phyloP scores from a whole-genome alignment of 1,140 invertebrate species.

The Oncopodura yosiiana region DNA sequence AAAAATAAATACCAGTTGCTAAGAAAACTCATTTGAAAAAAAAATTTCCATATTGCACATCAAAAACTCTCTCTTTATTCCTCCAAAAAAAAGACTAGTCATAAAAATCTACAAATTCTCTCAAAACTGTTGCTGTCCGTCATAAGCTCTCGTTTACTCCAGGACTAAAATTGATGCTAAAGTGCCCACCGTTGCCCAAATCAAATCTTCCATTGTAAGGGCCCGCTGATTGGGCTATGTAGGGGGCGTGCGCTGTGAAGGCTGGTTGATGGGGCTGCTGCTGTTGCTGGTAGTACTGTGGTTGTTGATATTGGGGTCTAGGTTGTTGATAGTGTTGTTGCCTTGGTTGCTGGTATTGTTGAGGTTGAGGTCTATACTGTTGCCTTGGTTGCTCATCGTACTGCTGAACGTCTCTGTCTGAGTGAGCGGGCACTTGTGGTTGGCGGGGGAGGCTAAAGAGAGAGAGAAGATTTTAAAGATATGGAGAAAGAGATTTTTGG shows the following conservation, averaged over 20 bases:
- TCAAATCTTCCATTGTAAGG: slow-evolving; percentile 32
- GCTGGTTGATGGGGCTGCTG: slow-evolving; percentile 9
- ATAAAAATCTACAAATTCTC: too few species aligned
- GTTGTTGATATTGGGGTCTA: neutral
- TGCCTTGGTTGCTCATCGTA: neutral
- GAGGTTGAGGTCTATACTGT: neutral
- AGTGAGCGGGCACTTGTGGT: slow-evolving; percentile 21
- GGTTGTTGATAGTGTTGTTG: neutral
- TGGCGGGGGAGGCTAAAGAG: slow-evolving; percentile 23
- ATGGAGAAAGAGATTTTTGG: neutral
- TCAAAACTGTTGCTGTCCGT: too few species aligned
- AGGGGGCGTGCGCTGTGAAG: slow-evolving; percentile 25
- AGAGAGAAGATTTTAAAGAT: neutral
- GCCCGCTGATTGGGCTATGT: slow-evolving; percentile 16
- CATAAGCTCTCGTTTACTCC: too few species aligned
- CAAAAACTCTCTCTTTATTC: too few species aligned
- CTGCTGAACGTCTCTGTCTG: neutral
- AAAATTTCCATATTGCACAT: too few species aligned
- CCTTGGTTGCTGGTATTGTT: neutral
- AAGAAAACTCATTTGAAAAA: too few species aligned
- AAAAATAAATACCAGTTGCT: too few species aligned
- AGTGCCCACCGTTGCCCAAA: slow-evolving; percentile 33
- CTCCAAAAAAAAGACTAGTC: too few species aligned
- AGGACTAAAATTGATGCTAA: slow-evolving; percentile 31
- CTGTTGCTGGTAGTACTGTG: neutral